Conservation (phyloP, 2,113 vertebrate species). For the Nannospalax galili region DNA sequence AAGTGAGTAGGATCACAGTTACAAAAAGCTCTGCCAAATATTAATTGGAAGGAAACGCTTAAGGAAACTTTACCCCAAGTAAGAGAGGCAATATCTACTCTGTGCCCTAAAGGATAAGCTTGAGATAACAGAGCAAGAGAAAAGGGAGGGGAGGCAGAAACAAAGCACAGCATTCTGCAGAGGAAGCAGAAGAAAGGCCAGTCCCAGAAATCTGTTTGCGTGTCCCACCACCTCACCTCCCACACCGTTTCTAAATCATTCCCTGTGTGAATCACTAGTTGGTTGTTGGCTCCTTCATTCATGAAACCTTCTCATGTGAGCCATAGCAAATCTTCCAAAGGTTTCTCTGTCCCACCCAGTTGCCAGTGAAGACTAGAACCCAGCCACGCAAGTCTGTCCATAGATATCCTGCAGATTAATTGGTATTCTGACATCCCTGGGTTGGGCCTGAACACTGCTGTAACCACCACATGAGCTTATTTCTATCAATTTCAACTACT, state of each 20-base stretch:
- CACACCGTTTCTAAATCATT: neutral
- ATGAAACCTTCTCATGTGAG: neutral
- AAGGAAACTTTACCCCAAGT: neutral
- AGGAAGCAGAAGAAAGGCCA: neutral
- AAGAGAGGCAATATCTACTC: neutral
- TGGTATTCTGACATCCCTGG: neutral
- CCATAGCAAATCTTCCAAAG: neutral
- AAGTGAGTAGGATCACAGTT: neutral
- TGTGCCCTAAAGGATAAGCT: neutral
- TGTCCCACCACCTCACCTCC: neutral
- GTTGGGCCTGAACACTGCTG: neutral
- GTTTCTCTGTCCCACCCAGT: neutral
- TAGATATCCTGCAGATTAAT: neutral
- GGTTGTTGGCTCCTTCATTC: neutral
- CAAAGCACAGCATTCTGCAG: neutral
- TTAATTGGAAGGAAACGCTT: neutral
- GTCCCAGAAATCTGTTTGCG: neutral
- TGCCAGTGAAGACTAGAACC: neutral
- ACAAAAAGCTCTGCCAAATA: neutral
- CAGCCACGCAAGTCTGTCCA: neutral
- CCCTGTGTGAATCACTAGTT: neutral
- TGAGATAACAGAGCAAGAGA: neutral
- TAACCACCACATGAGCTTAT: neutral
- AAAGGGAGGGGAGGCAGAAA: neutral
- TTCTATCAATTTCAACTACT: neutral